Evolutionary conservation across 1,140 invertebrate genomes (phyloP).

Genomic region (Hormaphis cornu): DNA sequence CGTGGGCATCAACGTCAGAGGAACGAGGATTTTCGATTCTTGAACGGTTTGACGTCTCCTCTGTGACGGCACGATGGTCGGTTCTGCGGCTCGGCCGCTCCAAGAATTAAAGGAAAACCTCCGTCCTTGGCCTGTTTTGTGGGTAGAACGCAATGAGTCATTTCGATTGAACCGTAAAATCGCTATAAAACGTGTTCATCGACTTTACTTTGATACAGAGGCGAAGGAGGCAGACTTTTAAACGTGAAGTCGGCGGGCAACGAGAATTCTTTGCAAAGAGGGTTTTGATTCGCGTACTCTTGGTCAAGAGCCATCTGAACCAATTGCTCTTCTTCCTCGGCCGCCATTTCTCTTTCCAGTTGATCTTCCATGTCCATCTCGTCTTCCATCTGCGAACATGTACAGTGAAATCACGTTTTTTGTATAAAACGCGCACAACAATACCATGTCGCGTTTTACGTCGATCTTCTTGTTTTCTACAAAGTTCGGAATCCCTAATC

Average conservation of each 20-base stretch:
- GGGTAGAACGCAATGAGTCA: neutral
- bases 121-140: conserved; percentile 34
- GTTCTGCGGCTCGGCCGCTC: conserved; percentile 27
- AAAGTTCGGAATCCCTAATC: neutral
- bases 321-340: conserved; percentile 56
- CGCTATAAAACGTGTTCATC: neutral
- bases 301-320: conserved; percentile 46
- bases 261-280: conserved; percentile 50
- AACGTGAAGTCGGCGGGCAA: conserved; percentile 54
- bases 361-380: conserved; percentile 85
- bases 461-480: too few relatives aligned
- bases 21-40: conserved; percentile 16
- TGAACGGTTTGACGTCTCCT: conserved; percentile 19
- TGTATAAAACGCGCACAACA: neutral
- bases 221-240: conserved; percentile 29
- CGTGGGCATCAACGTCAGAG: neutral
- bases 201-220: conserved; percentile 11
- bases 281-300: conserved; percentile 42
- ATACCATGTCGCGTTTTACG: too few relatives aligned
- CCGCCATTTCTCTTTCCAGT: conserved; percentile 66
- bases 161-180: neutral
- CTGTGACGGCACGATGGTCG: neutral
- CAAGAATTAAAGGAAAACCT: conserved; percentile 37
- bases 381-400: conserved; percentile 65
- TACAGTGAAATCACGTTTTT: neutral